A percentile compares a stretch with the other conserved stretches of the same genome.
Conservation (phyloP, 2,797 vertebrate genomes). For the Sphenopsis melanotis region DNA sequence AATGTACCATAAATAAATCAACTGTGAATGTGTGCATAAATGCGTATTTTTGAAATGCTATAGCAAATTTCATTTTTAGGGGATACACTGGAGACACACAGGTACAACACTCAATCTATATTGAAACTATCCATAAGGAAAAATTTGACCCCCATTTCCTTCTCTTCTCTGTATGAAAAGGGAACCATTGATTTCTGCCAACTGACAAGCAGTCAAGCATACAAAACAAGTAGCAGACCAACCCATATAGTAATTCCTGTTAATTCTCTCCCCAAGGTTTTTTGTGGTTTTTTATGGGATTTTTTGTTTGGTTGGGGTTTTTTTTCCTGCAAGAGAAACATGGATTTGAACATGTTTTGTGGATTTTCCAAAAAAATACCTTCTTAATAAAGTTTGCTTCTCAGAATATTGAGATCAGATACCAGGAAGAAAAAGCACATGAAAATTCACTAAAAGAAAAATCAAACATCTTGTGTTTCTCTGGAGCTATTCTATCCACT, state of each 20-base stretch:
- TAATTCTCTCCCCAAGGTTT: slow-evolving; percentile 48
- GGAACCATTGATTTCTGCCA: slow-evolving; percentile 59
- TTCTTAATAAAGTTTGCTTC: slow-evolving; percentile 29
- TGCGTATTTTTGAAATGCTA: background rate
- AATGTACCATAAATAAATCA: background rate
- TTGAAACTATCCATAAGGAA: background rate
- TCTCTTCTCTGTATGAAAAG: background rate
- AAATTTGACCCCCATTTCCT: slow-evolving; percentile 2
- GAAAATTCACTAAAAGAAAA: slow-evolving; percentile 1
- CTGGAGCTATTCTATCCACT: background rate
- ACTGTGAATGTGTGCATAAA: background rate
- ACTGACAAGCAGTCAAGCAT: slow-evolving; percentile 51
- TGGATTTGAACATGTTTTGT: slow-evolving; percentile 36
- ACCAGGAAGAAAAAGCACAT: background rate
- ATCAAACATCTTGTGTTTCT: slow-evolving; percentile 9
- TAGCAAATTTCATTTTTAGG: slow-evolving; percentile 2
- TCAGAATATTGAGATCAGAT: background rate
- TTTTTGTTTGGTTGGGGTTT: background rate
- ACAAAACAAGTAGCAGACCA: slow-evolving; percentile 48
- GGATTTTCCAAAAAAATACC: slow-evolving; percentile 39
- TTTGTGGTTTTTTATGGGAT: background rate
- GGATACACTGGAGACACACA: background rate
- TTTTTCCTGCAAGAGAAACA: slow-evolving; percentile 13
- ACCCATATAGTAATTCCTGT: slow-evolving; percentile 10
- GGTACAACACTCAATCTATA: slow-evolving; percentile 22